Evolutionary conservation across 2,113 vertebrate species (phyloP).

Genomic region (Grus americana): DNA sequence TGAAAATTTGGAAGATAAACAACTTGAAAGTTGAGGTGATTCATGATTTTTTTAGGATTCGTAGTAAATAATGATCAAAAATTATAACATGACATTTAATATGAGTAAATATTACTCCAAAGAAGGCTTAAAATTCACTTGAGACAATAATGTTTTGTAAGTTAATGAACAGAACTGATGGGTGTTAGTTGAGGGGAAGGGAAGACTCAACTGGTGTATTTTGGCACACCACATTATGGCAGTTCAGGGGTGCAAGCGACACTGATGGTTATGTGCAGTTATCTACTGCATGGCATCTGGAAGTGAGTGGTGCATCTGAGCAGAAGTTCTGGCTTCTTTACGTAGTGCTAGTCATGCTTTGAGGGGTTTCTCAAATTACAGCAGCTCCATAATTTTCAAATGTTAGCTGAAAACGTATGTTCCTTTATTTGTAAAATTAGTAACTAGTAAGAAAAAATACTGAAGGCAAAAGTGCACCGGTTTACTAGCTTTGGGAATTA

Average conservation of each 20-base stretch:
- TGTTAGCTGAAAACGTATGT: not conserved
- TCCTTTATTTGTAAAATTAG: not conserved
- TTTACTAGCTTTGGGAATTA: not conserved
- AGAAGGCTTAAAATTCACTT: not conserved
- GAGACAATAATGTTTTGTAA: not conserved
- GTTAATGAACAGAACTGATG: not conserved
- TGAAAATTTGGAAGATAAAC: not conserved
- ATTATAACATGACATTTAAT: not conserved
- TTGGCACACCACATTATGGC: not conserved
- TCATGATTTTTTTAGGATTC: not conserved
- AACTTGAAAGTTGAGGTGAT: not conserved
- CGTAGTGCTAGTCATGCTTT: not conserved
- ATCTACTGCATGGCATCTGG: not conserved
- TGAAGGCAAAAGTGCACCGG: not conserved
- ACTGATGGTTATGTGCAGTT: not conserved
- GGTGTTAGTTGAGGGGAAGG: not conserved
- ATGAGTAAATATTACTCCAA: not conserved
- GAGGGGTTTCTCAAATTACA: not conserved
- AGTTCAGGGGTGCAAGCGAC: fast-evolving
- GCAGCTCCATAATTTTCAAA: not conserved
- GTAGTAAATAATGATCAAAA: not conserved
- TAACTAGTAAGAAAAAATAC: not conserved
- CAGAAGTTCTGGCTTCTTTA: not conserved
- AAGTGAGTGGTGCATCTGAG: not conserved
- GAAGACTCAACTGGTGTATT: not conserved